Base-by-base conservation (phyloP, 1,140 invertebrate genomes). In the Rhyacophila brunnea region DNA sequence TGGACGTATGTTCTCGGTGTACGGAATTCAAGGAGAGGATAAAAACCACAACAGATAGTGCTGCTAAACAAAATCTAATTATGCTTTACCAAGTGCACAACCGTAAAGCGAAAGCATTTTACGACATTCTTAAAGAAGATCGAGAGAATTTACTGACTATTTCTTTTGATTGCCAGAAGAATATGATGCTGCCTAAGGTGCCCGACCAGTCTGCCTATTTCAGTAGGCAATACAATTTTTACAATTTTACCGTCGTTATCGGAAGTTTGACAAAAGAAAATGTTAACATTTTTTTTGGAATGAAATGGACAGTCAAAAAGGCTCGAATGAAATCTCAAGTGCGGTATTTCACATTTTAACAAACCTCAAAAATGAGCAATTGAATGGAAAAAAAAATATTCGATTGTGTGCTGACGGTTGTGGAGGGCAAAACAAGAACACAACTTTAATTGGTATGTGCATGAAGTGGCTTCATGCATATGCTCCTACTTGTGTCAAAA, bases 351-450 rank as follows among this genome's bases (percentile, higher is more conserved):
- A 66, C 42, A n/a, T n/a, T 0, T 18, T 59, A 7, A 42, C 7
- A 42, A 48, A 53, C 28, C 11, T 34, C 1, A 42, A 64, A 15
- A 53, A 45, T 44, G 36, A 17, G n/a, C 14, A n/a, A n/a, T n/a
- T n/a, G n/a, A 52, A 34, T 38, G 57, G 60, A 11, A 15, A 34
- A 11, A 40, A 38, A 18, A 65, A 20, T 17, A 32, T 66, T 44
- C 50, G 56, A 9, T 64, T 68, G 32, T 50, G 68, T 35, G 63
- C 66, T 2, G 68, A 69, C 49, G 66, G 65, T 43, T 69, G 64
- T 35, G 64, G 58, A 11, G 64, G 55, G 6, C 66, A 69, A 67
- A 68, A 61, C 54, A 68, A 67, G 58, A 68, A 71, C 58, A 36
- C 44, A 18, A 62, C 57, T 13, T 15, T 71, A 13, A 42, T 69